These are phyloP conservation scores for Araneus ventricosus DNA, from an alignment of 1,140 invertebrate genomes.

Conservation along the genomic window DNA sequence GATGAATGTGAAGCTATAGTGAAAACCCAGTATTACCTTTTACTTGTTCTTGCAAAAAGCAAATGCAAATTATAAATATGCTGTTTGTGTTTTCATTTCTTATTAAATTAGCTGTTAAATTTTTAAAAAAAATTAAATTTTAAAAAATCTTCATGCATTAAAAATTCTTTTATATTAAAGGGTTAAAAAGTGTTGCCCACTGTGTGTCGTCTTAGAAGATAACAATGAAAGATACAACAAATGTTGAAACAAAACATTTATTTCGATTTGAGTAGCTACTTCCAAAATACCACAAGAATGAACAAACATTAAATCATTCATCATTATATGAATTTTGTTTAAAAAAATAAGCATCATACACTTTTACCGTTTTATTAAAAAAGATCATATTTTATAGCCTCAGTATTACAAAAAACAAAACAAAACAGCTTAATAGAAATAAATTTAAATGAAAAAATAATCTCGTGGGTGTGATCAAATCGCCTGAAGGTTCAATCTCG, in stretches of 20 bases:
- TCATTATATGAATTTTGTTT: not conserved
- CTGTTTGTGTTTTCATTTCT: too few species aligned
- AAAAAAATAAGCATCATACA: not conserved
- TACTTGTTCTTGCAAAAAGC: too few species aligned
- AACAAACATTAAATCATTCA: not conserved
- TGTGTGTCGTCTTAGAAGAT: not conserved
- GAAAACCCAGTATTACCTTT: too few species aligned
- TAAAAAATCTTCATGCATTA: too few species aligned
- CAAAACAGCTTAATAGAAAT: not conserved
- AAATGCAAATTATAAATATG: too few species aligned
- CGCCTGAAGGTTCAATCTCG: not conserved
- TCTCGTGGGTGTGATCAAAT: not conserved
- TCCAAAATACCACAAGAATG: not conserved
- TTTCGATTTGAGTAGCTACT: conserved; percentile 2
- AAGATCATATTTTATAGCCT: not conserved
- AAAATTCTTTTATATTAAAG: not conserved
- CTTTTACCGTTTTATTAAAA: not conserved
- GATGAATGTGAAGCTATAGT: too few species aligned
- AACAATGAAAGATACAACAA: not conserved
- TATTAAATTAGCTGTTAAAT: too few species aligned
- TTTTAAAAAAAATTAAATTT: too few species aligned
- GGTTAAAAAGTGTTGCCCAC: not conserved
- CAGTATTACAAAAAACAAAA: not conserved
- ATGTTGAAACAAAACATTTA: conserved; percentile 12
- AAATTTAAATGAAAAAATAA: not conserved